Evolutionary conservation across 2,888 invertebrate species (phyloP).

Genomic region (Xanthia icteritia): DNA sequence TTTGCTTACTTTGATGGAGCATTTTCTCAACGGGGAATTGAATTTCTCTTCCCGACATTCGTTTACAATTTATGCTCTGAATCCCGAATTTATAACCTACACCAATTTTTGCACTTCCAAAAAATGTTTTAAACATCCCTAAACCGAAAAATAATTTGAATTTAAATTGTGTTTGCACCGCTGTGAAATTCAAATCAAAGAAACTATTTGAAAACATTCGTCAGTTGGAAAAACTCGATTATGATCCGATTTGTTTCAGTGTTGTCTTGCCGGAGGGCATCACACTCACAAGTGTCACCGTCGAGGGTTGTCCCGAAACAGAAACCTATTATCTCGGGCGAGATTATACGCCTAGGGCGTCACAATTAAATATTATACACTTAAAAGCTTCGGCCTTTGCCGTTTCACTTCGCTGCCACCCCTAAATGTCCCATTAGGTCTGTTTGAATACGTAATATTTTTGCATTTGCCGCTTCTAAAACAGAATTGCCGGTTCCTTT

Average conservation of each 20-base stretch:
- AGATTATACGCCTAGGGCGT: constrained; percentile 91
- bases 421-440: constrained; percentile 91
- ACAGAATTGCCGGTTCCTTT: constrained; percentile 90
- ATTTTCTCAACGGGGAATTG: constrained; percentile 89
- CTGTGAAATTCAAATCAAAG: constrained; percentile 52
- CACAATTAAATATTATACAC: constrained; percentile 91
- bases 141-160: constrained; percentile 57
- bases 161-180: constrained; percentile 47
- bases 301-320: constrained; percentile 89
- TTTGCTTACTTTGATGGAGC: constrained; percentile 90
- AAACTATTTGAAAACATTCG: constrained; percentile 77
- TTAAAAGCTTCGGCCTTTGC: constrained; percentile 91
- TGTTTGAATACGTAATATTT: constrained; percentile 91
- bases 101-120: constrained; percentile 65
- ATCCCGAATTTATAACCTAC: constrained; percentile 78
- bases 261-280: constrained; percentile 86
- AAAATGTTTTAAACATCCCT: constrained; percentile 48
- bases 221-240: constrained; percentile 87
- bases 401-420: constrained; percentile 90
- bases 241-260: constrained; percentile 89
- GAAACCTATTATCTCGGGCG: constrained; percentile 91
- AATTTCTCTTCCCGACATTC: constrained; percentile 87
- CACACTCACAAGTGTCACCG: constrained; percentile 88
- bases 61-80: constrained; percentile 85
- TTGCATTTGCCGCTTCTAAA: constrained; percentile 90